Evolutionary conservation across 1,140 invertebrate genomes (phyloP), one percentile per base, ranked within the genome.

Genomic region (Drosophila auraria): DNA sequence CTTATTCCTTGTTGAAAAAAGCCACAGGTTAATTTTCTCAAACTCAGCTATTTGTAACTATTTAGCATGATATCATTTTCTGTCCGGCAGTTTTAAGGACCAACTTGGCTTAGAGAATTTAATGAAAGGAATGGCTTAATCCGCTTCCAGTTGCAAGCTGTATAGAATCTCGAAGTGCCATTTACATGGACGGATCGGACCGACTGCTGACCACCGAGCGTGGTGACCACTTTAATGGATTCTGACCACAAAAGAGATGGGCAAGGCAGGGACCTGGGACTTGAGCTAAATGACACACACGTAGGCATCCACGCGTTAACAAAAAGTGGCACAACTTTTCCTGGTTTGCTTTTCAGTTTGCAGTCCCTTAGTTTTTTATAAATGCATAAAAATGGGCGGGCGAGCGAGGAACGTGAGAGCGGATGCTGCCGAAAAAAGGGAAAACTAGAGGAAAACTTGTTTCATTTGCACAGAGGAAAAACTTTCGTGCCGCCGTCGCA

Each of bases 381-480:
- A 87, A 89, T 89, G 84, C 84, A 87, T 81, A 89, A 87, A 87
- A 81, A 47, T 64, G 76, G 73, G 66, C n/a, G 47, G 33, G 45
- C 42, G 53, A 20, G 56, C 23, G 50, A 47, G 56, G 38, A 50
- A 53, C 50, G 42, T 71, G 61, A 17, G 17, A 17, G 23, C 42
- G 64, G 45, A 38, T 61, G 78, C 17, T 30, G 51, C 51, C 66
- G 9, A 59, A 78, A 59, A 64, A 40, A 40, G 58, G 42, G 33
- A 56, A 56, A 56, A 56, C 51, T 30, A 66, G 33, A 66, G 49
- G 33, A 77, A 87, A 87, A 87, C 78, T 89, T 89, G 84, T 89
- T 87, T 89, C 84, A 89, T 89, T 89, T 89, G 69, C 44, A 72
- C 71, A 70, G 70, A 64, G 78, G 66, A 69, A 75, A 83, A 89